Evolutionary conservation across 2,113 vertebrate species (phyloP), one percentile per base, ranked within the genome.

Genomic region (Capreolus pygargus): DNA sequence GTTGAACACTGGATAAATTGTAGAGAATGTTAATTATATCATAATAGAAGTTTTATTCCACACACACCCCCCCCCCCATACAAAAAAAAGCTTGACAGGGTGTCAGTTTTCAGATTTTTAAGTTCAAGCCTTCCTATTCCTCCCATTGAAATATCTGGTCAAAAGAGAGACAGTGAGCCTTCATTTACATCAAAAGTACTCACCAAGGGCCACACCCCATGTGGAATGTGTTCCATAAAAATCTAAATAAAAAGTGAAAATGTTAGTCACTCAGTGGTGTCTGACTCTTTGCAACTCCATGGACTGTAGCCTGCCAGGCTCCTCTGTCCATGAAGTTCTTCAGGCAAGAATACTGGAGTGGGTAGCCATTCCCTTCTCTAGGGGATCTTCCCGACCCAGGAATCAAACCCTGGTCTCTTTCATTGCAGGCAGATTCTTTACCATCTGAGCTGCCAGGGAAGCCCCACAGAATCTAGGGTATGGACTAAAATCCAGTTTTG

Each of bases 41-140:
- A 58, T 92, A 82, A 12, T 67, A 57, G 79, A 76, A 16, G 16
- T 57, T 15, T 43, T 52, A 21, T 14, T 7, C 21, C 7, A 5
- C 19, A 9, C 7, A 5, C 19, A 9, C 9, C 9, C 6, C 1
- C 6, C 33, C 2, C 17, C 19, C 5, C 7, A 17, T 16, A 19
- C 61, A 67, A 10, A 39, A 45, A 58, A 96, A 95, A 86, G 50
- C 23, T 92, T 92, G 45, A 54, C 28, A 61, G 36, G 76, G 36
- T 50, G 70, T 89, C 85, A 1, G n/a, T 78, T 86, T 30, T 88
- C 70, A 28, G 17, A 55, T 70, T 95, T 92, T 58, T 86, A 93
- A 61, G 91, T 95, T 91, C 89, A 86, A 84, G 70, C 74, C 90
- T 94, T 81, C 17, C 14, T 74, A n/a, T 43, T 82, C 13, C 9